Evolutionary conservation across 2,888 invertebrate genomes (phyloP), one percentile per base, ranked within the genome.

Genomic region (Trissoscelio sp.): DNA sequence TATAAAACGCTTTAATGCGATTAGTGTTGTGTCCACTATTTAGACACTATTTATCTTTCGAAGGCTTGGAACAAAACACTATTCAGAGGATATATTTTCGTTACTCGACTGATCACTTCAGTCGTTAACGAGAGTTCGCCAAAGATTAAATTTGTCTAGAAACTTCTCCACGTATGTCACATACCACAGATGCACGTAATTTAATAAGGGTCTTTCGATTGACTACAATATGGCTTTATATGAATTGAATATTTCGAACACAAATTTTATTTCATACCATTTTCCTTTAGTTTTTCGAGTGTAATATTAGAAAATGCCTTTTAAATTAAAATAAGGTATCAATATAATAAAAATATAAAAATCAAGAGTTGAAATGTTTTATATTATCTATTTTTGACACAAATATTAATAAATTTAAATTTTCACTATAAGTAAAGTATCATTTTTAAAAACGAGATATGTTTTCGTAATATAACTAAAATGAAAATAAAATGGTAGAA

Each of bases 61-160:
- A 46, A 69, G 58, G 67, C 73, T 82, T 80, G 82, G 77, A 79
- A 77, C 75, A 39, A 48, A 67, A 60, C 28, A 62, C 58, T 46
- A 37, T 60, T 31, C 31, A 12, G 46, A 64, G 77, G 64, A 82
- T 82, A 80, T 80, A 80, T 82, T 69, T 77, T 70, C 69, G 69
- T 80, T 78, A 73, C 70, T 44, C 77, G 73, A 73, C 66, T 81
- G 60, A 82, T 80, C 82, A 77, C 82, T 77, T 73, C 77, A 77
- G 46, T 69, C 79, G 79, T 79, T 79, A 79, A 73, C 70, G 79
- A 82, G 62, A 62, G 64, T 57, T 72, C 75, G 69, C 70, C 51
- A 58, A 62, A 57, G 60, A 55, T 79, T 57, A 75, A 82, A 82
- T 82, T 82, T 82, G 79, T 79, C 42, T 66, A 46, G 24, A 51